Percentiles rank a stretch among this genome's conserved stretches.
Conservation (phyloP, 1,140 invertebrate species). For the Pinna nobilis region DNA sequence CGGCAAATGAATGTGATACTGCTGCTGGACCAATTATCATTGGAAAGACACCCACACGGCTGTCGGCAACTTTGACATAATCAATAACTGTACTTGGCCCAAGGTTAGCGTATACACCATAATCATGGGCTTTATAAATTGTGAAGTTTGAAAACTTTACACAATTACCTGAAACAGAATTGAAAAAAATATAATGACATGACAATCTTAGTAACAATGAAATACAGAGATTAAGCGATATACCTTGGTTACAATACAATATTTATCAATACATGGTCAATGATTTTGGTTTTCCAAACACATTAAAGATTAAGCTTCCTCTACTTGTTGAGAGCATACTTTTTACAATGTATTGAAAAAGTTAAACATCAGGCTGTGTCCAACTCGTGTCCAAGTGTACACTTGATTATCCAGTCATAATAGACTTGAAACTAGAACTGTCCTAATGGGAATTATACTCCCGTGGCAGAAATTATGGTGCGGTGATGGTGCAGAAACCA, state of each 20-base stretch:
- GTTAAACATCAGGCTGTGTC: too few relatives aligned
- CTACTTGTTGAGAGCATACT: not conserved
- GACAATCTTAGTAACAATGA: not conserved
- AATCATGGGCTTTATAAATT: slow-evolving; percentile 52
- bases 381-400: too few relatives aligned
- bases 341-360: not conserved
- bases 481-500: too few relatives aligned
- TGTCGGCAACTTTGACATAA: slow-evolving; percentile 54
- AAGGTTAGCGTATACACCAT: slow-evolving; percentile 64
- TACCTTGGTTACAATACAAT: not conserved
- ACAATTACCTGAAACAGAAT: slow-evolving; percentile 23
- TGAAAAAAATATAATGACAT: not conserved
- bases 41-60: slow-evolving; percentile 54
- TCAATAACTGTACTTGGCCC: slow-evolving; percentile 22
- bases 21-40: slow-evolving; percentile 60
- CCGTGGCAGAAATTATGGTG: too few relatives aligned
- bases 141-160: slow-evolving; percentile 48
- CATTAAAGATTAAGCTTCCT: not conserved
- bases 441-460: too few relatives aligned
- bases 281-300: not conserved
- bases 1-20: slow-evolving; percentile 42
- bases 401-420: too few relatives aligned
- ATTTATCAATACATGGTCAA: not conserved
- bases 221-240: not conserved
- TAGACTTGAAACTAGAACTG: too few relatives aligned